These are phyloP conservation scores for Urophycis tenuis DNA, from an alignment of 2,797 vertebrate genomes.

Conservation along the genomic window DNA sequence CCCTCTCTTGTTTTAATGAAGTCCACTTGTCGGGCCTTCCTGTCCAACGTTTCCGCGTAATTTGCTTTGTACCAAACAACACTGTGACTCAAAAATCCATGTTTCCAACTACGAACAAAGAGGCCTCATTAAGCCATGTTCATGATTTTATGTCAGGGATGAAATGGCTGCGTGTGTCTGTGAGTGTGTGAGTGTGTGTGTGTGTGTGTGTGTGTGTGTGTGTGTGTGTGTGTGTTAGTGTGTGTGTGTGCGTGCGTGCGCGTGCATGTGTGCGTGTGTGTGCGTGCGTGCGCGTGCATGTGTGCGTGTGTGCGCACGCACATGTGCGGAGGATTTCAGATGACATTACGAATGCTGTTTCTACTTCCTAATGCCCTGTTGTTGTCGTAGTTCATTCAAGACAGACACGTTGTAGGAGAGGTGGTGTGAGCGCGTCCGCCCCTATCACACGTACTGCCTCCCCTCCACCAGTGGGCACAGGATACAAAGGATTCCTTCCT, in stretches of 20 bases:
- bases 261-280: no score
- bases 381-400: no score
- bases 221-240: background rate
- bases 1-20: background rate
- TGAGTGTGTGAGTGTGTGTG: background rate
- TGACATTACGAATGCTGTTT: no score
- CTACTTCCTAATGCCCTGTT: no score
- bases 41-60: constrained; percentile 12
- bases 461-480: no score
- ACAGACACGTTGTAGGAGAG: no score
- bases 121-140: constrained; percentile 10
- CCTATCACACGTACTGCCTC: no score
- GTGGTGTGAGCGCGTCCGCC: no score
- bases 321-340: no score
- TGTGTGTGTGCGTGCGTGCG: no score
- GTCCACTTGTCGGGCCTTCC: constrained; percentile 17
- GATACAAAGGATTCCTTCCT: no score
- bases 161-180: background rate
- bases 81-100: constrained; percentile 9
- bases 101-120: constrained; percentile 18
- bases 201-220: background rate
- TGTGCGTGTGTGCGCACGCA: background rate
- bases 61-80: constrained; percentile 12
- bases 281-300: background rate
- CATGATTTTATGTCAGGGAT: background rate